phyloP scores from a whole-genome alignment of 2,888 invertebrate species.

The Leptinotarsa haldemani region DNA sequence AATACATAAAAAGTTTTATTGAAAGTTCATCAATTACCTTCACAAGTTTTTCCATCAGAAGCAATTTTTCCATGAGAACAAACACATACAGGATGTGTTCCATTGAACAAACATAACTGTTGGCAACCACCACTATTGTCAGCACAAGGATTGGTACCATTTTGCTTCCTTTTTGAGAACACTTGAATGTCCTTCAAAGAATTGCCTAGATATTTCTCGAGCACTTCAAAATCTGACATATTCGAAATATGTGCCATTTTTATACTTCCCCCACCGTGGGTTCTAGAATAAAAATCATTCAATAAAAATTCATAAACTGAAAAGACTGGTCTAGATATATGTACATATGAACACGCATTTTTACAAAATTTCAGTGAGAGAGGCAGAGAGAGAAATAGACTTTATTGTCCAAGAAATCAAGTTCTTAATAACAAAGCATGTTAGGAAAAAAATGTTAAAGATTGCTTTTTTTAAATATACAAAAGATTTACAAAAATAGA shows the following conservation, averaged over 20 bases:
- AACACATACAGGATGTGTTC: constrained; percentile 76
- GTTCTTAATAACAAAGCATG: too few species aligned
- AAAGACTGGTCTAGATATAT: too few species aligned
- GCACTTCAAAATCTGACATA: constrained; percentile 68
- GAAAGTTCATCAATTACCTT: constrained; percentile 61
- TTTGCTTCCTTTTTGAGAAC: constrained; percentile 69
- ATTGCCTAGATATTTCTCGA: constrained; percentile 73
- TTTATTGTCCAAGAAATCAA: too few species aligned
- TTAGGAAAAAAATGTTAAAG: too few species aligned
- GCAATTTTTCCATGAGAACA: constrained; percentile 86
- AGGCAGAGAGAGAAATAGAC: too few species aligned
- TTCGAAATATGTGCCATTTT: constrained; percentile 74
- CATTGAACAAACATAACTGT: constrained; percentile 81
- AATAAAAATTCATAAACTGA: not conserved
- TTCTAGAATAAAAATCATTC: constrained; percentile 58
- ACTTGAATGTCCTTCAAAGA: constrained; percentile 78
- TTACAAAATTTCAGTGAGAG: too few species aligned
- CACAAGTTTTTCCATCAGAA: constrained; percentile 75
- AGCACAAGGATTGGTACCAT: constrained; percentile 74
- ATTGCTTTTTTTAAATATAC: too few species aligned
- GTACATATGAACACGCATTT: too few species aligned
- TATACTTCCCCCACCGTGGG: constrained; percentile 73
- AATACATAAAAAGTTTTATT: not conserved
- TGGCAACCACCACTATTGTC: constrained; percentile 78
- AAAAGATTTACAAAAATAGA: too few species aligned